These are phyloP conservation scores for Onychorhynchus coronatus DNA, from an alignment of 2,113 vertebrate genomes.

Conservation along the genomic window DNA sequence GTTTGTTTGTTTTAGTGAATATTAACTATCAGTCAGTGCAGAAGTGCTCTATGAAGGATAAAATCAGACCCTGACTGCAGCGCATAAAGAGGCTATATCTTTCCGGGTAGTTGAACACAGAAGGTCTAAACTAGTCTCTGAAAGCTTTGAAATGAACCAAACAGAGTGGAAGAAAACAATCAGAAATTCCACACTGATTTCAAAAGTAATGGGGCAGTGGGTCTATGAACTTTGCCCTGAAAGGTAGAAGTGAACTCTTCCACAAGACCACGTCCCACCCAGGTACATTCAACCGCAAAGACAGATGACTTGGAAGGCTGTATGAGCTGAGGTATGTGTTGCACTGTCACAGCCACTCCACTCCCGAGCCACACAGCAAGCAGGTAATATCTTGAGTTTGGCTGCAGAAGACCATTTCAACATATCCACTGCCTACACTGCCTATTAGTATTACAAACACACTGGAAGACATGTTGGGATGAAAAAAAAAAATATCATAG, in stretches of 20 bases:
- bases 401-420: neutral
- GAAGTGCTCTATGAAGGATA: neutral
- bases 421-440: neutral
- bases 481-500: neutral
- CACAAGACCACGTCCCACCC: neutral
- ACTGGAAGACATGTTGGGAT: neutral
- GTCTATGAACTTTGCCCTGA: neutral
- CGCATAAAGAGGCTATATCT: neutral
- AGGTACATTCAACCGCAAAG: neutral
- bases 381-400: neutral
- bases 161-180: neutral
- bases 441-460: neutral
- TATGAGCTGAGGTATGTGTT: neutral
- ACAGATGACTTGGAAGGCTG: neutral
- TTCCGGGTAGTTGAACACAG: neutral
- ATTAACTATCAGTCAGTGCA: neutral
- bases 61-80: neutral
- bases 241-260: neutral
- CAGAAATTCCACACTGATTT: neutral
- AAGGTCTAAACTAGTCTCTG: neutral
- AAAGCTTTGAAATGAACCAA: neutral
- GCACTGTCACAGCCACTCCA: neutral
- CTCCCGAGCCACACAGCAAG: fast-evolving
- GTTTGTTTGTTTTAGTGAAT: neutral
- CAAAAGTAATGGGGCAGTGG: neutral